A percentile compares a stretch with the other conserved stretches of the same genome.
These are phyloP conservation scores for Pomacea maculata DNA, from an alignment of 1,140 invertebrate genomes.

Conservation along the genomic window DNA sequence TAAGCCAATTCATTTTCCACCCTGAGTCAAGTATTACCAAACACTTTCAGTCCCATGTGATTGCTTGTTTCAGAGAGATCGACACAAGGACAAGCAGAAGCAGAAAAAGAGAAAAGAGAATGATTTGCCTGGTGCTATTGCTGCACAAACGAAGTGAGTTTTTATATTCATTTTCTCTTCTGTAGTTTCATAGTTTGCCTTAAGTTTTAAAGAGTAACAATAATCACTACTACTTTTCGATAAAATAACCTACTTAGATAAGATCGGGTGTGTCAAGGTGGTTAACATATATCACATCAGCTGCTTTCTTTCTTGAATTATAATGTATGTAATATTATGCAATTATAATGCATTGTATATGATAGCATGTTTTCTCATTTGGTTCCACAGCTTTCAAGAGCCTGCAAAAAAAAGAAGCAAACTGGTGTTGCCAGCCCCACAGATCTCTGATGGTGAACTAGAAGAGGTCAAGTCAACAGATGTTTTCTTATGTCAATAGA, in stretches of 20 bases:
- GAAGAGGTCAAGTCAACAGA: slow-evolving; percentile 68
- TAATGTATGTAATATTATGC: no score
- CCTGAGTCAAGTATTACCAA: no score
- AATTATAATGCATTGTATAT: neutral
- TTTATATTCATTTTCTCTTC: slow-evolving; percentile 1
- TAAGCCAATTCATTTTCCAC: no score
- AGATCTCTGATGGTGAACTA: slow-evolving; percentile 87
- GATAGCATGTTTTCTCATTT: slow-evolving; percentile 4
- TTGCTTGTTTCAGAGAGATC: slow-evolving; percentile 48
- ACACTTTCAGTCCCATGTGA: no score
- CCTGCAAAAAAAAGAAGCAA: slow-evolving; percentile 94
- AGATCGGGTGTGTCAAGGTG: neutral
- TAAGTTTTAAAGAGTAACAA: neutral
- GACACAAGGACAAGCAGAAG: slow-evolving; percentile 71
- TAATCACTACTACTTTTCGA: neutral
- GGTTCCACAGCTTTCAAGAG: slow-evolving; percentile 69
- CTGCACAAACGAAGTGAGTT: slow-evolving; percentile 67
- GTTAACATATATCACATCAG: neutral
- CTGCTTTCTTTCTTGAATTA: neutral
- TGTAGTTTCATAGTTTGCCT: no score
- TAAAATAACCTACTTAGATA: neutral
- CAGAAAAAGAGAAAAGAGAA: slow-evolving; percentile 95
- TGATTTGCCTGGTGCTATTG: slow-evolving; percentile 91
- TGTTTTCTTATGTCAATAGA: no score
- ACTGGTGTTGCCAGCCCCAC: slow-evolving; percentile 93